These are phyloP conservation scores for Pangasius mekongensis DNA, from an alignment of 2,797 vertebrate genomes.

Conservation along the genomic window DNA sequence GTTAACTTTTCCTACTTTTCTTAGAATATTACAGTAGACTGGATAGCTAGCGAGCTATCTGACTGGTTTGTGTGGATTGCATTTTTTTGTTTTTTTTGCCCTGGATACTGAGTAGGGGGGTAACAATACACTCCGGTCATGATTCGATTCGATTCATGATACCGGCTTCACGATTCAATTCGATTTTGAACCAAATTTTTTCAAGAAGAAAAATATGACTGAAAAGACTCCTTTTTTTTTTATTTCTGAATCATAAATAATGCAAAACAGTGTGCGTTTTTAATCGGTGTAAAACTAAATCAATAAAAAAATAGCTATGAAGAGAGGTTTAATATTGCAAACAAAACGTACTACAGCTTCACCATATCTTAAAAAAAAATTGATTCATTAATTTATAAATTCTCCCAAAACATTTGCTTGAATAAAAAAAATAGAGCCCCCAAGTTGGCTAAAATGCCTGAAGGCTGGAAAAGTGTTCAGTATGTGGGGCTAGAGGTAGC, in stretches of 20 bases:
- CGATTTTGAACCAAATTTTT: neutral
- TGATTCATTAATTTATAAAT: neutral
- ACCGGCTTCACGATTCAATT: neutral
- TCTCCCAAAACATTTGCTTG: neutral
- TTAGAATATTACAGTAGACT: neutral
- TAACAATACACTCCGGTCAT: neutral
- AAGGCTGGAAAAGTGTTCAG: neutral
- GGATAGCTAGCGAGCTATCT: neutral
- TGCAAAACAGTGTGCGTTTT: neutral
- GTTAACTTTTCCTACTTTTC: neutral
- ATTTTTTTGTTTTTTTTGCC: too few species aligned
- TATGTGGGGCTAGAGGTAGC: neutral
- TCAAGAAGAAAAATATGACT: neutral
- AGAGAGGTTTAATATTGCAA: neutral
- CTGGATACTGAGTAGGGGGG: neutral
- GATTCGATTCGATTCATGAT: neutral
- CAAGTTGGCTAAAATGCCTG: neutral
- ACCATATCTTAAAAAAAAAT: neutral
- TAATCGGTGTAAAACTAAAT: neutral
- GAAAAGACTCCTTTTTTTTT: neutral
- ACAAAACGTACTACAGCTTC: neutral
- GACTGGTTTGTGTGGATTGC: neutral
- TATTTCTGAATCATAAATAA: neutral
- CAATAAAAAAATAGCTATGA: neutral
- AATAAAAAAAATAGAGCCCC: neutral